Evolutionary conservation across 1,140 invertebrate genomes (phyloP), one percentile per base, ranked within the genome.

Genomic region (Bombus breviceps): DNA sequence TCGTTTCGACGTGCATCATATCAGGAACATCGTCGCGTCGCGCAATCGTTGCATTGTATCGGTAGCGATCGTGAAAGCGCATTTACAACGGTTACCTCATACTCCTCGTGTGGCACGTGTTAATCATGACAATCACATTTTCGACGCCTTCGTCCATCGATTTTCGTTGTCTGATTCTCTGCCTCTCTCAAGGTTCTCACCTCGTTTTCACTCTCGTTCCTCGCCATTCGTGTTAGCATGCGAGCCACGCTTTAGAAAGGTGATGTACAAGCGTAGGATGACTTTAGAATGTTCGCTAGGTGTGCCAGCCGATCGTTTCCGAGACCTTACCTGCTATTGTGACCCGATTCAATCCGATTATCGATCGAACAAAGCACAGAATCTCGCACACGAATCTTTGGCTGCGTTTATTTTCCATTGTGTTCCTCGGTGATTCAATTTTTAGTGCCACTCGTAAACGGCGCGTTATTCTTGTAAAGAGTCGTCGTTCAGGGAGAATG

Each of bases 161-260:
- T 62, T 62, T 62, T 62, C 59, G 59, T 62, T n/a, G 10, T 66
- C 62, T 64, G 12, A 1, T n/a, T 64, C 62, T 64, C 13, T 64
- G 12, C 59, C 28, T n/a, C 59, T 62, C 59, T 62, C 59, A 62
- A 62, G 28, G 59, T 62, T 62, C 59, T 41, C 59, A 6, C 37
- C n/a, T 57, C 39, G 53, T 80, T 85, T 79, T 72, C 76, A 80
- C 83, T 72, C 39, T 80, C 66, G 34, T 9, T 37, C 15, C 66
- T 69, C 78, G 28, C 28, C 47, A 25, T 32, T 6, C 83, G 75
- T 25, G 28, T 85, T 37, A 43, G 59, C 71, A 75, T 81, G 71
- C 79, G 43, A 47, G 43, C 34, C 84, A 85, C 78, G 71, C 59
- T 85, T 85, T 85, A 81, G 84, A 85, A 85, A 85, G 84, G 84